A percentile compares a stretch with the other conserved stretches of the same genome.
phyloP scores from a whole-genome alignment of 2,888 invertebrate genomes.

The Nasonia oneida region DNA sequence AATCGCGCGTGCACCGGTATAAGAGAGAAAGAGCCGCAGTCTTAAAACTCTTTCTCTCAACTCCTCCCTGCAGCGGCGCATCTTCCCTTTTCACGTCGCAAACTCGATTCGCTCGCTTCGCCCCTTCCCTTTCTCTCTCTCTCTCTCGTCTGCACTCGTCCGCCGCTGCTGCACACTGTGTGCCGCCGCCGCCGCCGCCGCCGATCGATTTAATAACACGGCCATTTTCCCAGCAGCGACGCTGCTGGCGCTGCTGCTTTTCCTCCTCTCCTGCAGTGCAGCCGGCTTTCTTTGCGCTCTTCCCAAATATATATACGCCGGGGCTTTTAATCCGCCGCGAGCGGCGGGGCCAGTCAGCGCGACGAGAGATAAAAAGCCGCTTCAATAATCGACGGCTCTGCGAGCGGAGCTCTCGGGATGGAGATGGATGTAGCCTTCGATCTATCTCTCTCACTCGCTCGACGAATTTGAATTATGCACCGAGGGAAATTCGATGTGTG shows the following conservation, averaged over 20 bases:
- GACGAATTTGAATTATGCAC: not conserved
- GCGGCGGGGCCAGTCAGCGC: not conserved
- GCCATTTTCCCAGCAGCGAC: conserved; percentile 74
- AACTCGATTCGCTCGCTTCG: conserved; percentile 66
- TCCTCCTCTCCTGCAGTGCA: conserved; percentile 52
- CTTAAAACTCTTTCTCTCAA: not conserved
- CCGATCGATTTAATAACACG: conserved; percentile 78
- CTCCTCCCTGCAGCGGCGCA: not conserved
- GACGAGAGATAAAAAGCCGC: not conserved
- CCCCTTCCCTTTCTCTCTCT: conserved; percentile 57
- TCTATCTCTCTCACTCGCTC: not conserved
- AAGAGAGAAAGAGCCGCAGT: not conserved
- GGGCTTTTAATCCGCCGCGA: not conserved
- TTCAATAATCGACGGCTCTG: not conserved
- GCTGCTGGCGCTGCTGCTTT: conserved; percentile 57
- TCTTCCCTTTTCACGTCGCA: conserved; percentile 62
- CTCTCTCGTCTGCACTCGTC: conserved; percentile 61
- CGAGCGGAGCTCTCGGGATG: not conserved
- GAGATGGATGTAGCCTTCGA: not conserved
- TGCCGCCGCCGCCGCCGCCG: conserved; percentile 56
- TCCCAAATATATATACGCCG: not conserved
- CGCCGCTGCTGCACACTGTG: conserved; percentile 61
- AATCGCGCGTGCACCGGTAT: not conserved
- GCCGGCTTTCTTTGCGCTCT: not conserved
- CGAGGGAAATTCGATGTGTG: not conserved